A percentile compares a stretch with the other conserved stretches of the same genome.
Conservation (phyloP, 35 echinoderm and acorn worm genomes). For the Heliocidaris tuberculata region DNA sequence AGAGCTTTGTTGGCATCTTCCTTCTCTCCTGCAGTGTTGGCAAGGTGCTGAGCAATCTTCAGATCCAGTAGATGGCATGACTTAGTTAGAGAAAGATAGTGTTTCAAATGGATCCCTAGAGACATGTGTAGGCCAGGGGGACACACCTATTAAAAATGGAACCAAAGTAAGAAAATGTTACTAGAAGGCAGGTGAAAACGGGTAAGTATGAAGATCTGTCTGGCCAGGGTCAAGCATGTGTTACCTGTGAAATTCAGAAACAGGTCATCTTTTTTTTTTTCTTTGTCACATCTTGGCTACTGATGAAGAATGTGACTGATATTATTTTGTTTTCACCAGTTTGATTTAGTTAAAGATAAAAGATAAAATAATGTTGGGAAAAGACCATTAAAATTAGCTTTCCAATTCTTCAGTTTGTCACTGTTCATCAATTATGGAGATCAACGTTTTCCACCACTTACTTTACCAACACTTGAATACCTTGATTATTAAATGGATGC, state of each 20-base stretch:
- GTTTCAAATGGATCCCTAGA: constrained; percentile 41
- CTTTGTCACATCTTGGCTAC: constrained; percentile 48
- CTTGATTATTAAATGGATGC: background rate
- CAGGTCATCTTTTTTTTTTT: background rate
- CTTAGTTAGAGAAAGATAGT: constrained; percentile 18
- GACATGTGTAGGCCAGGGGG: constrained; percentile 46
- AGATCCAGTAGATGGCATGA: background rate
- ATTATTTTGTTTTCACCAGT: background rate
- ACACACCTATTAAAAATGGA: constrained; percentile 31
- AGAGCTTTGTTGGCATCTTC: background rate
- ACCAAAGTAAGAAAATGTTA: background rate
- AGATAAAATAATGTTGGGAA: too few relatives aligned
- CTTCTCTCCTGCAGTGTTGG: background rate
- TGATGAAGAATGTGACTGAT: constrained; percentile 50
- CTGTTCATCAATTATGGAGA: too few relatives aligned
- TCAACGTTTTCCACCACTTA: too few relatives aligned
- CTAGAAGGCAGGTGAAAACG: background rate
- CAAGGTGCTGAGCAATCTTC: constrained; percentile 19
- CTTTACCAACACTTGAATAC: background rate
- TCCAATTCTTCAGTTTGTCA: too few relatives aligned
- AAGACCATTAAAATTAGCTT: too few relatives aligned
- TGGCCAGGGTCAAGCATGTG: constrained; percentile 44
- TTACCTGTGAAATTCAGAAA: constrained; percentile 48
- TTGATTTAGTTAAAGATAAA: too few relatives aligned
- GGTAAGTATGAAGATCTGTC: constrained; percentile 42